Percentiles rank a stretch among this genome's conserved stretches.
Conservation (phyloP, 2,888 invertebrate species). For the Trichogramma evanescens region DNA sequence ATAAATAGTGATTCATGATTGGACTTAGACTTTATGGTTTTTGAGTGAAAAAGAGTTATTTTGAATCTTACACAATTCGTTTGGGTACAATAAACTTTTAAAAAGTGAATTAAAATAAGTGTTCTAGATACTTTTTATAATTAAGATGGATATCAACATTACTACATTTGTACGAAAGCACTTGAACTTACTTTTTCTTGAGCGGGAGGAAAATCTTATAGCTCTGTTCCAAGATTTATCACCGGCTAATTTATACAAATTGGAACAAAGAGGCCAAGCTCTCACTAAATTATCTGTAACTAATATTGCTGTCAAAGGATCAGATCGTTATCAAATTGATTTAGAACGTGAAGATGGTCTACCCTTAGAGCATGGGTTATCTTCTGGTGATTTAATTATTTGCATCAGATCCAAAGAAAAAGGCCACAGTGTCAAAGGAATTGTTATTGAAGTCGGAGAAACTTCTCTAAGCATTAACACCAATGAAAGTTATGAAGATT, state of each 20-base stretch:
- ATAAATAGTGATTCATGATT: neutral
- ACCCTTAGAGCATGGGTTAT: conserved; percentile 27
- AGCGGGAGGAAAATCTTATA: conserved; percentile 29
- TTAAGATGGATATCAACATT: conserved; percentile 27
- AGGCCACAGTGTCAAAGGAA: conserved; percentile 22
- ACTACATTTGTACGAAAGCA: conserved; percentile 26
- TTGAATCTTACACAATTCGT: neutral
- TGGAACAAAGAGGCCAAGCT: conserved; percentile 28
- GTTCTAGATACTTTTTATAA: neutral
- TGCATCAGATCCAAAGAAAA: conserved; percentile 26
- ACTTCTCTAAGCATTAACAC: conserved; percentile 25
- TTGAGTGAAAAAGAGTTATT: neutral
- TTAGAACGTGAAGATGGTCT: conserved; percentile 24
- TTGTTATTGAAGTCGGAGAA: conserved; percentile 25
- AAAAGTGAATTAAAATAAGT: neutral
- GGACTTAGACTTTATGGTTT: neutral
- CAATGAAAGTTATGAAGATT: conserved; percentile 23
- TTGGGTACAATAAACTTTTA: too few relatives aligned
- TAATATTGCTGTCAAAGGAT: conserved; percentile 25
- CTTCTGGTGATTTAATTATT: conserved; percentile 28
- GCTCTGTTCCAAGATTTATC: conserved; percentile 27
- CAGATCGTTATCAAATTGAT: conserved; percentile 27
- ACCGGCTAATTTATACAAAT: conserved; percentile 23
- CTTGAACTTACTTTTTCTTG: conserved; percentile 25
- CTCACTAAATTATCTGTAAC: conserved; percentile 25